Percentiles rank a stretch among this genome's conserved stretches.
These are phyloP conservation scores for Karalla daura DNA, from an alignment of 2,797 vertebrate genomes.

Conservation along the genomic window DNA sequence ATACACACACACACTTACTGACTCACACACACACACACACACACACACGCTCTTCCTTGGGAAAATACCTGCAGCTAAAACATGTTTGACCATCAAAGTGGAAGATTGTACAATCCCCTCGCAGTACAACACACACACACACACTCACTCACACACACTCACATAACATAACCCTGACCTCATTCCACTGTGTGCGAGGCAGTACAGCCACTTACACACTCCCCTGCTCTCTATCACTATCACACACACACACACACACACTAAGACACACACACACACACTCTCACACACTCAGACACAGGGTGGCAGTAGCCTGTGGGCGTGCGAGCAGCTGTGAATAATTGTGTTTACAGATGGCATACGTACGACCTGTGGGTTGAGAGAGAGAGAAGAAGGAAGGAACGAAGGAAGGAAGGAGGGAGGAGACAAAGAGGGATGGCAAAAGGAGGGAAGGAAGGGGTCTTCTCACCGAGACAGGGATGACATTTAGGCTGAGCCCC, in stretches of 20 bases:
- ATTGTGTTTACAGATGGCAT: constrained; percentile 81
- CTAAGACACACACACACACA: constrained; percentile 10
- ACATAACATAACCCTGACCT: constrained; percentile 63
- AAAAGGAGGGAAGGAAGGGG: constrained; percentile 28
- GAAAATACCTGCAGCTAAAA: constrained; percentile 71
- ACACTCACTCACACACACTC: constrained; percentile 24
- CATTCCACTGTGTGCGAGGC: constrained; percentile 54
- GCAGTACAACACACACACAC: constrained; percentile 12
- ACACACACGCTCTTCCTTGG: constrained; percentile 34
- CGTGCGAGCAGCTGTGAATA: constrained; percentile 74
- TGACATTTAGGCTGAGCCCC: constrained; percentile 50
- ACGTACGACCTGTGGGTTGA: constrained; percentile 71
- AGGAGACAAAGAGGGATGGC: constrained; percentile 22
- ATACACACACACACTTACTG: constrained; percentile 8
- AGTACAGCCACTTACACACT: constrained; percentile 60
- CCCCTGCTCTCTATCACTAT: constrained; percentile 36
- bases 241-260: constrained; percentile 13
- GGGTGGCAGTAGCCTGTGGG: constrained; percentile 63
- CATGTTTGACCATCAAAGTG: constrained; percentile 71
- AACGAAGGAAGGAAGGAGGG: constrained; percentile 41
- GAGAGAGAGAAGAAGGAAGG: constrained; percentile 13
- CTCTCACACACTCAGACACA: constrained; percentile 35
- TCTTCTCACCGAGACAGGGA: constrained; percentile 26
- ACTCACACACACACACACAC: constrained; percentile 16
- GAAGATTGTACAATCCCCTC: constrained; percentile 59